Evolutionary conservation across 2,797 vertebrate genomes (phyloP), one percentile per base, ranked within the genome.

Genomic region (Pachyuromys duprasi): DNA sequence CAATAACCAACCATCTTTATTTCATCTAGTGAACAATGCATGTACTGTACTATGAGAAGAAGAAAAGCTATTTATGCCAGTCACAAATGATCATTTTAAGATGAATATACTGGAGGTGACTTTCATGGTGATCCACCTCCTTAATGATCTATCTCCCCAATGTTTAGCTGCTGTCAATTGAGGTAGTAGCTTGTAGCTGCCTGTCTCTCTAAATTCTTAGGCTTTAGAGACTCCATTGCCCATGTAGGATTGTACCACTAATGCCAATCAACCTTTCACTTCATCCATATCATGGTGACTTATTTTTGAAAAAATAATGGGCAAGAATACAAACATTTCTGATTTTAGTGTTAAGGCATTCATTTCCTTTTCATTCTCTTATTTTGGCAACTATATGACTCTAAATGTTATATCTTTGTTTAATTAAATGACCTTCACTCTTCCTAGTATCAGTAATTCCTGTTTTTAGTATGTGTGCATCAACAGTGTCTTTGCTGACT

Each of bases 1-100:
- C 86, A 97, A 97, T 98, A 97, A 57, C 70, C 88, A 20, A 80
- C 60, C 90, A 95, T 96, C 93, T 97, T 70, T 96, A 74, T 88
- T 97, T 96, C 95, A 95, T 36, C 55, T 65, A 86, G 24, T 69
- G 80, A 93, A 97, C 74, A 95, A 90, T 6, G 65, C 62, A 60
- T 6, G 45, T 28, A 94, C 92, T 97, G 67, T 97, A 90, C 92
- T 87, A 69, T 74, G 78, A 94, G 81, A 86, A 89, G 88, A 79
- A 84, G 88, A 88, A 62, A 90, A 55, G 60, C 81, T 93, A 95
- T 97, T 96, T 95, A 95, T 96, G 60, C 95, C 95, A 33, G 13
- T 74, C 75, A 42, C 11, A 36, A 89, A 82, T 74, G 36, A 95
- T 94, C 93, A 93, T 91, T 97, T 96, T 93, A 75, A 94, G 91